A percentile compares a stretch with the other conserved stretches of the same genome.
These are phyloP conservation scores for Athalia circularis DNA, from an alignment of 2,888 invertebrate genomes.

Conservation along the genomic window DNA sequence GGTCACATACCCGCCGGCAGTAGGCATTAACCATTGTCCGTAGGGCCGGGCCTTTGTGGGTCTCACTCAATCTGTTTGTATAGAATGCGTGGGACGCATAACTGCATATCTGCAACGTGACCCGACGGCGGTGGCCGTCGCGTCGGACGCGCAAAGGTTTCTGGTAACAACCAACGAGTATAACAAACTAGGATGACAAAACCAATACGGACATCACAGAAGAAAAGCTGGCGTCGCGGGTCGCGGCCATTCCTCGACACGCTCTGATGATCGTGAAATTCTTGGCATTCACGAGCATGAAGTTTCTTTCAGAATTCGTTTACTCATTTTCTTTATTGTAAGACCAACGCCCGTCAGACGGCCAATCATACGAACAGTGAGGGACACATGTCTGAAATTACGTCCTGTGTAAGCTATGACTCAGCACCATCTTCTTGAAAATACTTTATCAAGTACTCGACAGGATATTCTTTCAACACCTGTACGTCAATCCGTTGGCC, in stretches of 20 bases:
- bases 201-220: slow-evolving; percentile 8
- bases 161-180: neutral
- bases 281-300: neutral
- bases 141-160: slow-evolving; percentile 17
- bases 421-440: no score
- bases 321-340: neutral
- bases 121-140: slow-evolving; percentile 53
- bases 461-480: no score
- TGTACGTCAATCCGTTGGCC: no score
- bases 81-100: slow-evolving; percentile 63
- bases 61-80: slow-evolving; percentile 45
- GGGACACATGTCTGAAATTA: no score
- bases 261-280: slow-evolving; percentile 43
- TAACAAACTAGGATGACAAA: neutral
- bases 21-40: slow-evolving; percentile 54
- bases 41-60: slow-evolving; percentile 55
- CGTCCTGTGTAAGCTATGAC: no score
- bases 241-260: slow-evolving; percentile 26
- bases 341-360: neutral
- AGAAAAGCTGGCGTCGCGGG: slow-evolving; percentile 9
- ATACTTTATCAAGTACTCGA: no score
- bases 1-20: slow-evolving; percentile 1
- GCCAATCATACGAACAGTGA: no score
- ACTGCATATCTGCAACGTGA: slow-evolving; percentile 69
- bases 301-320: neutral